A percentile compares a stretch with the other conserved stretches of the same genome.
phyloP scores from a whole-genome alignment of 2,113 vertebrate species.

The Petrocephalus microphthalmus region DNA sequence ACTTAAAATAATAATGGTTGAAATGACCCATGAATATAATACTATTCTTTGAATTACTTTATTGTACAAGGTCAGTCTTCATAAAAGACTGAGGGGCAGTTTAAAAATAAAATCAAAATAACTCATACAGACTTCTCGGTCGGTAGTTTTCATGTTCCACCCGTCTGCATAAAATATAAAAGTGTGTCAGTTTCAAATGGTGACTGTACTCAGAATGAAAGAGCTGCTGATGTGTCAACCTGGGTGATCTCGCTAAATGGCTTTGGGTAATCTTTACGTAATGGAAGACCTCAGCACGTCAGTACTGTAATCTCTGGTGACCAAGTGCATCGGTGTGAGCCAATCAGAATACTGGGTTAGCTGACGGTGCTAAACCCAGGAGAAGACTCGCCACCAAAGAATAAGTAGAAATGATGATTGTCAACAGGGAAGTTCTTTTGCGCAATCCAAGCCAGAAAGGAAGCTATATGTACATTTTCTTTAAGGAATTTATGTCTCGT shows the following conservation, averaged over 20 bases:
- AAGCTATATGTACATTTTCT: neutral
- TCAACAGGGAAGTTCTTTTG: neutral
- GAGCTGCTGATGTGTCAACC: neutral
- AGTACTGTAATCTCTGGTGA: neutral
- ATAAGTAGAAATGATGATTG: neutral
- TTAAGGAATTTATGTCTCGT: neutral
- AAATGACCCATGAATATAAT: neutral
- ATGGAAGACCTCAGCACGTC: neutral
- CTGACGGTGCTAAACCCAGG: neutral
- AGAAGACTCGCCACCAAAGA: neutral
- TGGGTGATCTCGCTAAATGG: neutral
- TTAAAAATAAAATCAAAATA: slow-evolving; percentile 23
- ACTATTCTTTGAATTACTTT: neutral
- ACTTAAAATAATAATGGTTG: slow-evolving; percentile 16
- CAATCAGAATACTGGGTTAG: neutral
- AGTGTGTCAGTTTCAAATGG: neutral
- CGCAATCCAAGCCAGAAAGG: neutral
- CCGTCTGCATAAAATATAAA: neutral
- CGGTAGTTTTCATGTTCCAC: neutral
- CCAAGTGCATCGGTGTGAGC: neutral
- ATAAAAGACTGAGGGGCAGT: slow-evolving; percentile 9
- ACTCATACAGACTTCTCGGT: slow-evolving; percentile 27
- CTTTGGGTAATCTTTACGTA: neutral
- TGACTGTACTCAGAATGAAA: neutral
- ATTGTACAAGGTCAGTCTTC: neutral